Conservation (phyloP, 92 coral and sea anemone genomes). For the Epizoanthus rinbou region DNA sequence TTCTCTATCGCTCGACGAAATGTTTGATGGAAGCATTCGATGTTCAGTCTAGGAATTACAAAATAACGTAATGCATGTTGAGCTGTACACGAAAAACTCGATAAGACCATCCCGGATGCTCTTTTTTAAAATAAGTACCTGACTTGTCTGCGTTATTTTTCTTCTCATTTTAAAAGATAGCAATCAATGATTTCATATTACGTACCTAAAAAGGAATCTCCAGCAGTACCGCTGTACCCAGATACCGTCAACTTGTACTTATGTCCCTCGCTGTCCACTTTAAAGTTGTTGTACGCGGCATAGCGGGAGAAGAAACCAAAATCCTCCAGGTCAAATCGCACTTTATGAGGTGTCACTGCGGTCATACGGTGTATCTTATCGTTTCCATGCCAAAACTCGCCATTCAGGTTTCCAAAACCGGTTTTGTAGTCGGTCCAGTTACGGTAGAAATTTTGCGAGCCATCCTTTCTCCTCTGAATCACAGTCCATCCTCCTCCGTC, state of each 20-base stretch:
- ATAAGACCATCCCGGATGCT: too few species aligned
- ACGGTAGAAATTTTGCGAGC: background rate
- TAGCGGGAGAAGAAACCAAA: background rate
- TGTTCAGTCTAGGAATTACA: too few species aligned
- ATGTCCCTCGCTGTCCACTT: background rate
- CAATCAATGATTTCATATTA: background rate
- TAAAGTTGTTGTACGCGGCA: background rate
- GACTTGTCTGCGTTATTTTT: background rate
- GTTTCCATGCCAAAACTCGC: constrained; percentile 4
- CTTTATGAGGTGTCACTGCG: background rate
- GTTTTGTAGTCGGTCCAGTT: background rate
- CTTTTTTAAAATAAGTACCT: background rate
- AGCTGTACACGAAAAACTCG: too few species aligned
- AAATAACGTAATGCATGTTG: too few species aligned
- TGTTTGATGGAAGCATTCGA: too few species aligned
- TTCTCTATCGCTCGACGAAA: too few species aligned
- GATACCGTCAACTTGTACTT: background rate
- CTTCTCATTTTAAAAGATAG: background rate
- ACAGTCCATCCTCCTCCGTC: constrained; percentile 4
- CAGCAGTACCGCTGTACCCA: constrained; percentile 1
- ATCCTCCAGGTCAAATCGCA: constrained; percentile 5
- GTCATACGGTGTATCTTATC: constrained; percentile 1
- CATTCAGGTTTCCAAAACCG: background rate
- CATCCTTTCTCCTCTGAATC: background rate
- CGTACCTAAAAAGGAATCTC: background rate